A percentile compares a stretch with the other conserved stretches of the same genome.
These are phyloP conservation scores for Marmota monax DNA, from an alignment of 2,113 vertebrate species.

Conservation along the genomic window DNA sequence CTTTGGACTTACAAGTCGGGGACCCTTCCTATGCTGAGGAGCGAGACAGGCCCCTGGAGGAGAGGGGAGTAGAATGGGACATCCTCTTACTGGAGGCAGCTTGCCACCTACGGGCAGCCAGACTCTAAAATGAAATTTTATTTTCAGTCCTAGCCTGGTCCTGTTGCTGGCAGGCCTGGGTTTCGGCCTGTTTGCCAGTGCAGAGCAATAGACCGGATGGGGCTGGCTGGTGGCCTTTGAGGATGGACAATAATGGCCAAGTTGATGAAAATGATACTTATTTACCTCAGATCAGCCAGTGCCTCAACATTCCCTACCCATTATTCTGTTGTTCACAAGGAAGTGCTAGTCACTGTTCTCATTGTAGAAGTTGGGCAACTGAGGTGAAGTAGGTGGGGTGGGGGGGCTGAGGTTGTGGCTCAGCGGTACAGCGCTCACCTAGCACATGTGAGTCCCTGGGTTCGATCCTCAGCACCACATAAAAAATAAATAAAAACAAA, in stretches of 20 bases:
- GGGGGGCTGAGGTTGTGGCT: not conserved
- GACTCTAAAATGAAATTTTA: not conserved
- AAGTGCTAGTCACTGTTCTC: not conserved
- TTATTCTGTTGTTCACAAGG: not conserved
- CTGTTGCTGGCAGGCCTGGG: not conserved
- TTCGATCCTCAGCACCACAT: no score
- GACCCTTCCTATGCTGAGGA: not conserved
- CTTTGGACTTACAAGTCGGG: constrained; percentile 28
- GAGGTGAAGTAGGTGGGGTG: not conserved
- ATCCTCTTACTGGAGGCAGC: not conserved
- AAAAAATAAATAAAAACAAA: no score
- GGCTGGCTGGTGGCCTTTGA: not conserved
- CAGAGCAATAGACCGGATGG: not conserved
- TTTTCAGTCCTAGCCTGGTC: not conserved
- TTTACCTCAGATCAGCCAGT: not conserved
- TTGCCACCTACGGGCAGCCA: not conserved
- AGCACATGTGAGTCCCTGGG: no score
- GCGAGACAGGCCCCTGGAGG: not conserved
- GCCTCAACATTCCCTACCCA: not conserved
- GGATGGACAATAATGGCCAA: not conserved
- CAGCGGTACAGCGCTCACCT: no score
- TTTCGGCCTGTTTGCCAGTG: constrained; percentile 12
- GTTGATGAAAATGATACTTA: constrained; percentile 39
- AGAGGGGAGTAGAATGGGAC: not conserved
- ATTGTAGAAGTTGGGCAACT: not conserved